Evolutionary conservation across 2,113 vertebrate species (phyloP).

Genomic region (Zingel zingel): DNA sequence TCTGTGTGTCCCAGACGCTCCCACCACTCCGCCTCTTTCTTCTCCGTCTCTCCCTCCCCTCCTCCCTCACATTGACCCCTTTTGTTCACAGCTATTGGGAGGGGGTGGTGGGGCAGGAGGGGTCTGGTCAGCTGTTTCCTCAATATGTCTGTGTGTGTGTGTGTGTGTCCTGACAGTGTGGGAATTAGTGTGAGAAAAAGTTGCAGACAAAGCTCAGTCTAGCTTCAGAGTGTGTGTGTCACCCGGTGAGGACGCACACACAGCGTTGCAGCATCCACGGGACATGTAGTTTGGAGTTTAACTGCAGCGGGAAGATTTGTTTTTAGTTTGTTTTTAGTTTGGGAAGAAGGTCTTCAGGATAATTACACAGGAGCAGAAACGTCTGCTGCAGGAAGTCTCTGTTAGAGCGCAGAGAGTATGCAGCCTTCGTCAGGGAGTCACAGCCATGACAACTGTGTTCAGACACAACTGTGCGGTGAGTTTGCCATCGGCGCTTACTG

Average conservation of each 20-base stretch:
- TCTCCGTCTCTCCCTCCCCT: constrained; percentile 8
- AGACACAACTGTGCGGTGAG: constrained; percentile 75
- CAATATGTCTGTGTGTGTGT: constrained; percentile 48
- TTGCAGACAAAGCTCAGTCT: constrained; percentile 47
- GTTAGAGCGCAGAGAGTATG: constrained; percentile 48
- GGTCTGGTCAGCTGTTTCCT: constrained; percentile 76
- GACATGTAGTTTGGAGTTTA: constrained; percentile 45
- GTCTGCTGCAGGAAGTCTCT: neutral
- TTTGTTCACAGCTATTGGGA: constrained; percentile 70
- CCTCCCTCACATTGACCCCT: constrained; percentile 63
- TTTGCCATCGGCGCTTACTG: neutral
- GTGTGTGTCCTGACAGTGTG: constrained; percentile 63
- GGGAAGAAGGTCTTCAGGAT: neutral
- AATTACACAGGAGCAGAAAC: constrained; percentile 22
- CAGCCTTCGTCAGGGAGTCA: constrained; percentile 66
- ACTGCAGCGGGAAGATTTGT: neutral
- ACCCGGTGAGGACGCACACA: constrained; percentile 48
- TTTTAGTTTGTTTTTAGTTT: constrained; percentile 22
- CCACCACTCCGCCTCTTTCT: constrained; percentile 52
- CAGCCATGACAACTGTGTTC: constrained; percentile 70
- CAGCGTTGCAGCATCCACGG: constrained; percentile 10
- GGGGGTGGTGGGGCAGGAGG: neutral
- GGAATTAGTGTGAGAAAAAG: constrained; percentile 71
- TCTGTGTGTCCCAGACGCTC: constrained; percentile 76
- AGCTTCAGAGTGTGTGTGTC: constrained; percentile 61